phyloP scores from a whole-genome alignment of 2,888 invertebrate species.

The Lasioglossum figueresi region DNA sequence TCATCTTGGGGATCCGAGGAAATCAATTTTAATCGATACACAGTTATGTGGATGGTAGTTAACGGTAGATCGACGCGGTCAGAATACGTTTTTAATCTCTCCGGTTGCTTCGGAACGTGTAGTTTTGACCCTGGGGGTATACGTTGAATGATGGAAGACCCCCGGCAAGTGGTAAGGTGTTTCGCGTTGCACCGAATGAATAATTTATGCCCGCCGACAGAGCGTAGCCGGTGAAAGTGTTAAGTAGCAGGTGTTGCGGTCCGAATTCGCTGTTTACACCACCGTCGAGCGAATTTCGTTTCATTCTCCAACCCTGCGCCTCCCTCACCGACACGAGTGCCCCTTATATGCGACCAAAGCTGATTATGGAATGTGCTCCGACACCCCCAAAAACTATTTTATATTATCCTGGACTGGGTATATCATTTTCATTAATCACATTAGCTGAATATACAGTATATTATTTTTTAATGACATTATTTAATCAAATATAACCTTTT shows the following conservation, averaged over 20 bases:
- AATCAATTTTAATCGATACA: neutral
- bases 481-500: neutral
- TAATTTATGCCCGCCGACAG: conserved; percentile 49
- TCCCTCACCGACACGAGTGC: neutral
- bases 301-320: conserved; percentile 21
- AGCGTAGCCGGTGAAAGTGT: conserved; percentile 34
- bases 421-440: neutral
- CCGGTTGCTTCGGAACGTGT: neutral
- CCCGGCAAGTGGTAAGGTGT: conserved; percentile 53
- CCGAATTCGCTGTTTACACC: conserved; percentile 44
- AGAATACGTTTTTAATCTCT: conserved; percentile 28
- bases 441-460: neutral
- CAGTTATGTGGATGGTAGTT: neutral
- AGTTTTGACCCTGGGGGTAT: conserved; percentile 17
- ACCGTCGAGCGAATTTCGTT: conserved; percentile 35
- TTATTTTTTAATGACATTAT: neutral
- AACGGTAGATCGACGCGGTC: neutral
- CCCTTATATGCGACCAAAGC: neutral
- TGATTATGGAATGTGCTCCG: neutral
- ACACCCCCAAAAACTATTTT: neutral
- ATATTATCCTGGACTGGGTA: neutral
- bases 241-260: conserved; percentile 52
- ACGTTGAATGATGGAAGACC: conserved; percentile 61
- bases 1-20: neutral
- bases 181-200: conserved; percentile 44